Percentiles rank a stretch among this genome's conserved stretches.
These are phyloP conservation scores for Ornithoptera priamus DNA, from an alignment of 2,888 invertebrate genomes.

Conservation along the genomic window DNA sequence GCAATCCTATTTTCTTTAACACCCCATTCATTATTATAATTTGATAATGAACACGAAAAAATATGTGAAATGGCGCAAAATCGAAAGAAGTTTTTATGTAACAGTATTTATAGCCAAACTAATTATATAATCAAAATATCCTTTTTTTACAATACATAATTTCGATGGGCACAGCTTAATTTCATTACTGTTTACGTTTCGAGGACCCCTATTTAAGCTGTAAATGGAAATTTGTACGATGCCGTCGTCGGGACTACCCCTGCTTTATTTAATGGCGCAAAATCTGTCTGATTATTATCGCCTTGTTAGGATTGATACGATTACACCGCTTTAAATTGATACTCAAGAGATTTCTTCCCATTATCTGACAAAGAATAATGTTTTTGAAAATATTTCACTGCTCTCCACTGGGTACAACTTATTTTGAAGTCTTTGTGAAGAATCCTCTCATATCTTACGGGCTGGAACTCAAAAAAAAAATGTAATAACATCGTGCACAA, in stretches of 20 bases:
- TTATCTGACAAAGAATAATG: not conserved
- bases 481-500: no score
- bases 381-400: not conserved
- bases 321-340: slow-evolving; percentile 4
- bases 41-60: no score
- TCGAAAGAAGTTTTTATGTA: no score
- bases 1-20: no score
- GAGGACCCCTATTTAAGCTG: not conserved
- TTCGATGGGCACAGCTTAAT: not conserved
- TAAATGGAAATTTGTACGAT: not conserved
- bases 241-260: not conserved
- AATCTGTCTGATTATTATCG: not conserved
- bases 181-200: not conserved
- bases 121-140: no score
- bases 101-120: no score
- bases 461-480: no score
- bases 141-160: not conserved
- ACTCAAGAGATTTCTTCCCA: not conserved
- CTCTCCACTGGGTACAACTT: no score
- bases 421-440: no score
- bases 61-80: no score
- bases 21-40: no score
- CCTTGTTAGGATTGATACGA: slow-evolving; percentile 1
- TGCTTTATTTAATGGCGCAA: not conserved
- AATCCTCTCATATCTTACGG: no score